phyloP scores from a whole-genome alignment of 2,113 vertebrate genomes.

The Scytalopus superciliaris region DNA sequence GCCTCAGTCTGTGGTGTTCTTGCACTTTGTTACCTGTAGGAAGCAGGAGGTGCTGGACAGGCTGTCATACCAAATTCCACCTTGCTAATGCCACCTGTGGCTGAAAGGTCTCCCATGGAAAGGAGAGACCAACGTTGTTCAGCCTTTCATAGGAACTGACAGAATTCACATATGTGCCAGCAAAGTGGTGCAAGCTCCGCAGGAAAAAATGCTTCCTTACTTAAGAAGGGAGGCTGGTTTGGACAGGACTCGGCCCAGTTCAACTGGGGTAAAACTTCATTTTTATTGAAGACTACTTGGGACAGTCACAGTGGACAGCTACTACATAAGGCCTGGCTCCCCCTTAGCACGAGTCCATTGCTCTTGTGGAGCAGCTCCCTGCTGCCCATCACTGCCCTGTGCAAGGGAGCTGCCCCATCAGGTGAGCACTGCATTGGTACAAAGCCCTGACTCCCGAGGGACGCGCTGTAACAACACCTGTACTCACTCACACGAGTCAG shows the following conservation, averaged over 20 bases:
- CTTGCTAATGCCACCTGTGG: not conserved
- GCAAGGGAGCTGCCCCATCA: not conserved
- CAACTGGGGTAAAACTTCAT: not conserved
- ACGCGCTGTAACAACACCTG: not conserved
- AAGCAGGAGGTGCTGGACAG: not conserved
- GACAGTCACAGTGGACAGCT: slow-evolving; percentile 43
- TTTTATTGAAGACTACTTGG: slow-evolving; percentile 45
- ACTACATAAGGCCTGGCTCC: slow-evolving; percentile 11
- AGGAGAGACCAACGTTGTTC: not conserved
- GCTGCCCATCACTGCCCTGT: not conserved
- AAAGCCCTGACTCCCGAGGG: not conserved
- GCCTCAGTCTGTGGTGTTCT: not conserved
- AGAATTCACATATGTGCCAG: not conserved
- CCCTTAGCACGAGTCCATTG: not conserved
- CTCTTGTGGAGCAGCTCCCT: not conserved
- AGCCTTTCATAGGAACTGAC: not conserved
- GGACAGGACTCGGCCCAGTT: not conserved
- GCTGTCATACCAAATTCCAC: not conserved
- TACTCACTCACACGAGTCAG: not conserved
- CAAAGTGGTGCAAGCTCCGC: not conserved
- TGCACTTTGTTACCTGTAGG: not conserved
- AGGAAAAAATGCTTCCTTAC: not conserved
- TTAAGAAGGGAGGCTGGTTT: not conserved
- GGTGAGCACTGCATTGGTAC: not conserved
- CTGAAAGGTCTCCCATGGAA: not conserved